Percentiles rank a stretch among this genome's conserved stretches.
phyloP scores from a whole-genome alignment of 2,888 invertebrate genomes.

The Tryphoninae sp. region DNA sequence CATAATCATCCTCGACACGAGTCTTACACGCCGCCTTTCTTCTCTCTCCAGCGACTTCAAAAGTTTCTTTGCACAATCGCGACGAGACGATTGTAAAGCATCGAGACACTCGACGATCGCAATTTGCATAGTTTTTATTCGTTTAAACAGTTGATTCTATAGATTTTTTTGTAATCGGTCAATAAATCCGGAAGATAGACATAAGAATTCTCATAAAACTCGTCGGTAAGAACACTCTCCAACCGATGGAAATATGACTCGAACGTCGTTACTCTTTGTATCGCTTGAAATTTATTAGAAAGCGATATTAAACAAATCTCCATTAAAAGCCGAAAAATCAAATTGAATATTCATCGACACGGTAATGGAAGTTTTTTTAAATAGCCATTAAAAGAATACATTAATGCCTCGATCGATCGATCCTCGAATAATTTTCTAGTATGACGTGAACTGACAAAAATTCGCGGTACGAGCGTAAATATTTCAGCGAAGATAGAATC shows the following conservation, averaged over 20 bases:
- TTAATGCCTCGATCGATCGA: not conserved
- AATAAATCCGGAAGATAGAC: not conserved
- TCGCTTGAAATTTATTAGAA: no score
- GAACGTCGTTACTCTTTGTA: no score
- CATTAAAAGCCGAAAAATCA: no score
- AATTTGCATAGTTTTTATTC: constrained; percentile 48
- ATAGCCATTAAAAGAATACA: not conserved
- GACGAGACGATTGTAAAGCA: constrained; percentile 34
- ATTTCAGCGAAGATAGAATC: not conserved
- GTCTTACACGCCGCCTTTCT: constrained; percentile 42
- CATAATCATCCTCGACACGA: constrained; percentile 34
- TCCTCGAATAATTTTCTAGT: not conserved
- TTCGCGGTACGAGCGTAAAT: not conserved
- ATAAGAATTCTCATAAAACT: not conserved
- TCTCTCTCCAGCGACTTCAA: constrained; percentile 24
- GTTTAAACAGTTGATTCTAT: constrained; percentile 21
- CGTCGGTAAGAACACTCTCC: not conserved
- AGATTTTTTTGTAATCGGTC: constrained; percentile 35
- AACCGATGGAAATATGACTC: no score
- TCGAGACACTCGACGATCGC: constrained; percentile 24
- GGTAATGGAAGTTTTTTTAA: not conserved
- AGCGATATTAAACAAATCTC: no score
- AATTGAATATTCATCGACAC: not conserved
- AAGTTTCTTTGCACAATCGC: constrained; percentile 50
- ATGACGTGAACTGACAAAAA: not conserved